phyloP scores from a whole-genome alignment of 2,797 vertebrate genomes.

The Mastacembelus armatus region DNA sequence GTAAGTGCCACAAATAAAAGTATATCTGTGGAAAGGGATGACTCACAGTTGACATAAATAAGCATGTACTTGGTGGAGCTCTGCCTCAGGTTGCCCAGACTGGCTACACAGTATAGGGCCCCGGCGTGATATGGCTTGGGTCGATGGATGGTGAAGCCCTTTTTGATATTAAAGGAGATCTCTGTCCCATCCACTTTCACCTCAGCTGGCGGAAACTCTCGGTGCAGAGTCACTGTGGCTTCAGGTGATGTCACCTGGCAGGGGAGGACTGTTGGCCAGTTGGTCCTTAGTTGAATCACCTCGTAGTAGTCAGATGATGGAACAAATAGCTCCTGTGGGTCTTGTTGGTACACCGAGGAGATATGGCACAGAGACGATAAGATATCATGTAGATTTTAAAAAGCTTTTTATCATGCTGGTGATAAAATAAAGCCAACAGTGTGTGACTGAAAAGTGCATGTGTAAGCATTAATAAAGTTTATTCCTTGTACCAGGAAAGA shows the following conservation, averaged over 20 bases:
- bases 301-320: slow-evolving; percentile 84
- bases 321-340: slow-evolving; percentile 87
- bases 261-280: slow-evolving; percentile 84
- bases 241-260: slow-evolving; percentile 86
- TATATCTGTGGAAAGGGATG: no score
- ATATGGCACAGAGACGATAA: slow-evolving; percentile 25
- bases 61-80: slow-evolving; percentile 89
- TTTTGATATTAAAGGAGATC: slow-evolving; percentile 84
- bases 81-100: slow-evolving; percentile 80
- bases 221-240: slow-evolving; percentile 84
- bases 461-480: slow-evolving; percentile 63
- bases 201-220: slow-evolving; percentile 83
- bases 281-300: slow-evolving; percentile 82
- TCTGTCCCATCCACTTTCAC: slow-evolving; percentile 82
- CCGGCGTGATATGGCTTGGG: slow-evolving; percentile 82
- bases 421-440: slow-evolving; percentile 14
- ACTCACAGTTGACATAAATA: slow-evolving; percentile 87
- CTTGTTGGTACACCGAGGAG: slow-evolving; percentile 59
- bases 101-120: slow-evolving; percentile 85
- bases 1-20: not conserved
- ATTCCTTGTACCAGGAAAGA: slow-evolving; percentile 81
- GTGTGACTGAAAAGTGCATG: slow-evolving; percentile 4
- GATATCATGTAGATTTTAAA: slow-evolving; percentile 48
- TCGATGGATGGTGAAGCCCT: slow-evolving; percentile 85
- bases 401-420: not conserved